A percentile compares a stretch with the other conserved stretches of the same genome.
phyloP scores from a whole-genome alignment of 2,113 vertebrate species.

The Nyctibius bracteatus region DNA sequence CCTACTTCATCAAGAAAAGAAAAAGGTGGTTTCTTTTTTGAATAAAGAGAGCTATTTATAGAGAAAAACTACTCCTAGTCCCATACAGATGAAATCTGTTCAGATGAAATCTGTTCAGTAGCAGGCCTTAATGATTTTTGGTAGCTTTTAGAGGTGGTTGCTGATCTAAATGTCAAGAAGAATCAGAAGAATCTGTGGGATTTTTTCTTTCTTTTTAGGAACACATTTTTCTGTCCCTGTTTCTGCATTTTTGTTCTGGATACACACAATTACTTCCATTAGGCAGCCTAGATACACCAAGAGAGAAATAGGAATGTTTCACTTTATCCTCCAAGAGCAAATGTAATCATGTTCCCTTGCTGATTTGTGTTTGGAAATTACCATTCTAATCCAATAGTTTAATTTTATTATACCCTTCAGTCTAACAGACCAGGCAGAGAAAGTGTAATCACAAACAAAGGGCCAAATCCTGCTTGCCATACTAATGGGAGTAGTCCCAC shows the following conservation, averaged over 20 bases:
- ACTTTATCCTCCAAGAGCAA: constrained; percentile 58
- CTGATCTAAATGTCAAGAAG: not conserved
- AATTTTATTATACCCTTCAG: constrained; percentile 72
- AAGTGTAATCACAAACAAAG: constrained; percentile 57
- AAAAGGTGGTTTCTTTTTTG: not conserved
- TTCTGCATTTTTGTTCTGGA: not conserved
- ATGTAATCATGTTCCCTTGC: constrained; percentile 61
- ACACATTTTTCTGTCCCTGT: not conserved
- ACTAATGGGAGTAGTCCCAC: constrained; percentile 48
- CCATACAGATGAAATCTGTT: not conserved
- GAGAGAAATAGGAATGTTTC: constrained; percentile 50
- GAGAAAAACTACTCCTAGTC: not conserved
- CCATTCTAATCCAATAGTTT: constrained; percentile 73
- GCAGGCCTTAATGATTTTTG: not conserved
- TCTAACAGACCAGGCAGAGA: constrained; percentile 61
- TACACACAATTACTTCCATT: constrained; percentile 33
- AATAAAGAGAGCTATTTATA: not conserved
- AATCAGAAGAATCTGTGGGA: not conserved
- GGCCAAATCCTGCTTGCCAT: constrained; percentile 56
- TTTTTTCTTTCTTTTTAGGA: not conserved
- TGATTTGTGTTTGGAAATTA: constrained; percentile 71
- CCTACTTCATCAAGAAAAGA: not conserved
- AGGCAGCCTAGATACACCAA: constrained; percentile 36
- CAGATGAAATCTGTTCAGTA: not conserved
- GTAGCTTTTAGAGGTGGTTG: not conserved